These are phyloP conservation scores for Argyresthia goedartella DNA, from an alignment of 2,888 invertebrate species.

Conservation along the genomic window DNA sequence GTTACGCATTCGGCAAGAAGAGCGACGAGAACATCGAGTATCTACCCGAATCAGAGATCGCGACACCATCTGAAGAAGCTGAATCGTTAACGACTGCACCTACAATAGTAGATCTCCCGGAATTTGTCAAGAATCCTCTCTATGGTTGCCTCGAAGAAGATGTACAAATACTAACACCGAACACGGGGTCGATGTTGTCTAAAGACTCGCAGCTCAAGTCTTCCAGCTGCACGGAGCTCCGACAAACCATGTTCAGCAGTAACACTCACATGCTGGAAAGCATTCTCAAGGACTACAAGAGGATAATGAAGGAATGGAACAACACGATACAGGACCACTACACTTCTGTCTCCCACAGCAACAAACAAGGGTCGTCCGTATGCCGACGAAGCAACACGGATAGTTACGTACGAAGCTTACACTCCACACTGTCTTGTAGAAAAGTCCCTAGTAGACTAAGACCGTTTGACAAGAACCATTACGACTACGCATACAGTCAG, in stretches of 20 bases:
- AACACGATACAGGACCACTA: constrained; percentile 51
- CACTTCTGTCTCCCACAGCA: constrained; percentile 32
- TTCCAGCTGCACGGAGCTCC: constrained; percentile 52
- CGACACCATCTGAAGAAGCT: constrained; percentile 52
- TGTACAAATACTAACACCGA: constrained; percentile 34
- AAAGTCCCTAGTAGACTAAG: constrained; percentile 23
- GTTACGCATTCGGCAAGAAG: constrained; percentile 44
- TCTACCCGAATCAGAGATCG: constrained; percentile 54
- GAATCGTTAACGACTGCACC: constrained; percentile 42
- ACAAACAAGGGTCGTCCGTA: constrained; percentile 31
- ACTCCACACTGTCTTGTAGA: constrained; percentile 46
- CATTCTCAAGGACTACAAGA: constrained; percentile 56
- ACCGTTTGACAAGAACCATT: constrained; percentile 32
- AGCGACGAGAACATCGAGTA: constrained; percentile 54
- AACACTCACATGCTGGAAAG: constrained; percentile 31
- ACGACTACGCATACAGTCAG: constrained; percentile 33
- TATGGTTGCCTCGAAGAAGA: constrained; percentile 49
- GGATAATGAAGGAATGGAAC: constrained; percentile 65
- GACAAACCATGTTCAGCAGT: constrained; percentile 41
- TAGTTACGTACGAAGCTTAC: constrained; percentile 43
- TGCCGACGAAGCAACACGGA: constrained; percentile 39
- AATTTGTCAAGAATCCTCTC: constrained; percentile 51
- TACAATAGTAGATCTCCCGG: constrained; percentile 48
- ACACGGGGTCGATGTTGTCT: constrained; percentile 35
- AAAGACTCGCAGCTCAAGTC: constrained; percentile 54